Base-by-base conservation (phyloP, 2,113 vertebrate genomes). In the Chrysochloris asiatica region DNA sequence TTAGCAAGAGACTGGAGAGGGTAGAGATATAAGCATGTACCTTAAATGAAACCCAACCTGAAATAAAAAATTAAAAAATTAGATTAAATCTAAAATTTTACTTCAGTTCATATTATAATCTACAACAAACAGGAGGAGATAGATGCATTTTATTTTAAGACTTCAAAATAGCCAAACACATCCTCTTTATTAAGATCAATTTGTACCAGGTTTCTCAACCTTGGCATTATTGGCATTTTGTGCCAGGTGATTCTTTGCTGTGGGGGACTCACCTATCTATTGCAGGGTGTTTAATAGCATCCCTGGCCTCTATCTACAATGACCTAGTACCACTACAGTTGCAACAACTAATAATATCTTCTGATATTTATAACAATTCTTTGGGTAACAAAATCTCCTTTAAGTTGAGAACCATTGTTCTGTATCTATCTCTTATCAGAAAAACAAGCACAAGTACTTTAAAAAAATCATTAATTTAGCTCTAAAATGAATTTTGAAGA, bases 31-130 rank as follows among this genome's bases (percentile, higher is more conserved):
- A 36, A 52, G 38, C 14, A 7, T 41, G 59, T 3, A 80, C 88
- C 90, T 94, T 83, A 52, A 43, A 45, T 61, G 38, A 95, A 86
- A 89, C 47, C 26, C 52, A 67, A 83, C 12, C 72, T 69, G 86
- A 93, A 79, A 92, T 26, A 54, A 91, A 81, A 38, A 79, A 30
- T 75, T n/a, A 1, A 50, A 41, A 84, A 47, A 28, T 77, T 22
- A 86, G 8, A 85, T 61, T 87, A 4, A 50, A 61, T 61, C 13
- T 41, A 41, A 81, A 83, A 52, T 82, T 83, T 88, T 59, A 30
- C 12, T 28, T 88, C 41, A 50, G 75, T 41, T 82, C 38, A 30
- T 71, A 28, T 47, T 36, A 33, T 72, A 30, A 59, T 43, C 28
- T 52, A 3, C 6, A 80, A 30, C 17, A 54, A 38, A 77, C 8